These are phyloP conservation scores for Coptodon rendalli DNA, from an alignment of 2,113 vertebrate species.

Conservation along the genomic window DNA sequence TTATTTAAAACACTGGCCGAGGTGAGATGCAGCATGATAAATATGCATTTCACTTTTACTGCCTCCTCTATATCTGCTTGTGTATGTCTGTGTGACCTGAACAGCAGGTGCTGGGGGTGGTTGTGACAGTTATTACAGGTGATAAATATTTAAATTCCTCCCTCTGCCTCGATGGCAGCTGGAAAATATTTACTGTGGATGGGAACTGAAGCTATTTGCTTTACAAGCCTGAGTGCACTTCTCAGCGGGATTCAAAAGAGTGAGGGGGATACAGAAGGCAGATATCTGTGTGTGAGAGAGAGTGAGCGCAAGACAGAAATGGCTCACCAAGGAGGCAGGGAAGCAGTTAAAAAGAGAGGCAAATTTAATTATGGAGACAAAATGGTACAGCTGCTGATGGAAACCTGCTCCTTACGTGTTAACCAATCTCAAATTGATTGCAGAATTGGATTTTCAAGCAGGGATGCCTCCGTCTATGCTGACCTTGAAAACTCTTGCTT, in stretches of 20 bases:
- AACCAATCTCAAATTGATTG: conserved; percentile 6
- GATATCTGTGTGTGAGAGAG: not conserved
- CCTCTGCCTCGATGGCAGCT: not conserved
- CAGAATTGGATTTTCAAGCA: conserved; percentile 13
- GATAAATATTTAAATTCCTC: conserved; percentile 46
- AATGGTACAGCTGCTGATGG: not conserved
- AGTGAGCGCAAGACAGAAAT: not conserved
- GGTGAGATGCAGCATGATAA: not conserved
- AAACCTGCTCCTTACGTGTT: not conserved
- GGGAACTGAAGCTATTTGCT: conserved; percentile 24
- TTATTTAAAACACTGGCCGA: not conserved
- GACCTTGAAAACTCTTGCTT: conserved; percentile 15
- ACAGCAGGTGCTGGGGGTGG: conserved; percentile 7
- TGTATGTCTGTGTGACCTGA: not conserved
- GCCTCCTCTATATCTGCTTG: not conserved
- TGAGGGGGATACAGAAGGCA: not conserved
- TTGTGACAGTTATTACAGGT: conserved; percentile 31
- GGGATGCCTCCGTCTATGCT: not conserved
- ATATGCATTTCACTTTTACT: not conserved
- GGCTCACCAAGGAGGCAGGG: not conserved
- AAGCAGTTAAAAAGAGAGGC: not conserved
- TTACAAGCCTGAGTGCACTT: conserved; percentile 24
- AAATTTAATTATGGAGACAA: conserved; percentile 22
- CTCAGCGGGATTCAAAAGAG: not conserved
- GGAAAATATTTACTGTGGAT: conserved; percentile 30